phyloP scores from a whole-genome alignment of 1,140 invertebrate species.

The Lepeophtheirus salmonis region DNA sequence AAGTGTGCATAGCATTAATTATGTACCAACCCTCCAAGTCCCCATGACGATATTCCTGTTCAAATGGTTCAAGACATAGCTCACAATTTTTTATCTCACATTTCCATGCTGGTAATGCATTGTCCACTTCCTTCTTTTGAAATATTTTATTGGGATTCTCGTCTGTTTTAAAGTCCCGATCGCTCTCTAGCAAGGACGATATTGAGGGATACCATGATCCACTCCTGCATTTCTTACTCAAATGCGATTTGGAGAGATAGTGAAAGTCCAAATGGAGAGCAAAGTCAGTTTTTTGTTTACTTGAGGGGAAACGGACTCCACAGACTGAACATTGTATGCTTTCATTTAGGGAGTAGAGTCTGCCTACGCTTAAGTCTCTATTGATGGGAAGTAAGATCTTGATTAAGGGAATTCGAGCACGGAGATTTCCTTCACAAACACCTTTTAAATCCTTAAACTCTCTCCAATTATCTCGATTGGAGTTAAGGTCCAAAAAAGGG shows the following conservation, averaged over 20 bases:
- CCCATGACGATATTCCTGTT: neutral
- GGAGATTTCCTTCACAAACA: neutral
- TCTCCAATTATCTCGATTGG: neutral
- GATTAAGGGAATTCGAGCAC: neutral
- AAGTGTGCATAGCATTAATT: neutral
- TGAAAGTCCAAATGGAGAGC: neutral
- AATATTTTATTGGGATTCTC: neutral
- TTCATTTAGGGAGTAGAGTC: neutral
- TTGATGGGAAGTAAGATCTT: neutral
- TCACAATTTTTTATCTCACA: neutral
- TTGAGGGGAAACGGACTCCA: neutral
- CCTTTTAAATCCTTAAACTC: neutral
- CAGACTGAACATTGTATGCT: neutral
- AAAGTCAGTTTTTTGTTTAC: neutral
- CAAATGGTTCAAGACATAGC: neutral
- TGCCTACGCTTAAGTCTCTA: neutral
- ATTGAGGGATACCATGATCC: neutral
- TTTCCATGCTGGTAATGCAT: neutral
- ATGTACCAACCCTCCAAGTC: neutral
- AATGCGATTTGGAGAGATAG: neutral
- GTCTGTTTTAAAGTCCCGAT: neutral
- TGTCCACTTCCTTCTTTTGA: neutral
- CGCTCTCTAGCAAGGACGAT: neutral
- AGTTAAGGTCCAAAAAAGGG: neutral
- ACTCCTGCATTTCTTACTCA: neutral